phyloP scores from a whole-genome alignment of 1,140 invertebrate species.

The Solenopsis invicta region DNA sequence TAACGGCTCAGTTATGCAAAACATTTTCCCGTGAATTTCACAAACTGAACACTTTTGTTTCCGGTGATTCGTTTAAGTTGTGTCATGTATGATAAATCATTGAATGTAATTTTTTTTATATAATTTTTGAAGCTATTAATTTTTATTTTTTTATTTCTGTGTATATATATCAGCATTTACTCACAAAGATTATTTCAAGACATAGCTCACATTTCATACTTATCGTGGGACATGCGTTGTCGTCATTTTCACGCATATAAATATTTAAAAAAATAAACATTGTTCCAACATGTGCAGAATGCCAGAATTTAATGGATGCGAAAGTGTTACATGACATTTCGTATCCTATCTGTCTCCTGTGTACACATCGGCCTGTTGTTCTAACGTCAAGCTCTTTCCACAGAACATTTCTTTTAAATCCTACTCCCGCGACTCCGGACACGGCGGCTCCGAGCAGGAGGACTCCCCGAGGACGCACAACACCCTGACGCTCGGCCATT shows the following conservation, averaged over 20 bases:
- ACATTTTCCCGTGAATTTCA: background rate
- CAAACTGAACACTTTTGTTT: background rate
- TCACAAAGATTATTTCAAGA: background rate
- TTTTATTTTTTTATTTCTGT: background rate
- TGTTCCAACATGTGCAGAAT: background rate
- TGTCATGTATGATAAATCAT: background rate
- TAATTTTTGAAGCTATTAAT: background rate
- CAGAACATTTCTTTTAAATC: constrained; percentile 92
- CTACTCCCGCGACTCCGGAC: constrained; percentile 89
- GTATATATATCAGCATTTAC: background rate
- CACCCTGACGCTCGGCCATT: constrained; percentile 85
- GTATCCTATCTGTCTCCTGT: background rate
- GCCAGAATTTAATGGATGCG: background rate
- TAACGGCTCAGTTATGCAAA: constrained; percentile 21
- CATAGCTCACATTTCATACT: background rate
- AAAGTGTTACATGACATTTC: background rate
- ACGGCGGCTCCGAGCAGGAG: constrained; percentile 90
- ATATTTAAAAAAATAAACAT: background rate
- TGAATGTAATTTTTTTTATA: background rate
- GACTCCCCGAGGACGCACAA: constrained; percentile 89
- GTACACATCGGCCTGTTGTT: background rate
- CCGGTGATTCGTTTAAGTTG: background rate
- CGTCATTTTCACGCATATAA: background rate
- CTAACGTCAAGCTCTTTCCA: constrained; percentile 77
- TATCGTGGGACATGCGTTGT: background rate